Conservation (phyloP, 2,113 vertebrate species). For the Tetrax tetrax region DNA sequence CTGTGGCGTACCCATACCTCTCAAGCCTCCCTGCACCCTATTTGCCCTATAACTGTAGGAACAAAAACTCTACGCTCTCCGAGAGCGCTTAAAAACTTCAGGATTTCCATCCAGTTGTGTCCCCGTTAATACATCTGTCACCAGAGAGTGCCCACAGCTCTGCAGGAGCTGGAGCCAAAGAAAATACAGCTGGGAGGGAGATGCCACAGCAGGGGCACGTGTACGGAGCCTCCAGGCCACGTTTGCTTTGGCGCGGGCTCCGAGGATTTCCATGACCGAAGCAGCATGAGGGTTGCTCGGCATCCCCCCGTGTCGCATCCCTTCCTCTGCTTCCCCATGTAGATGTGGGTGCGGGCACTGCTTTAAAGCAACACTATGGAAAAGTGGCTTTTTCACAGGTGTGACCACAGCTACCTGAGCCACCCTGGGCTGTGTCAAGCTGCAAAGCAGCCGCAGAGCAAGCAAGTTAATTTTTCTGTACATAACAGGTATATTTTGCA, state of each 20-base stretch:
- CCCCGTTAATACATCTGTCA: not conserved
- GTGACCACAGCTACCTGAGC: not conserved
- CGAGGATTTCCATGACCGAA: not conserved
- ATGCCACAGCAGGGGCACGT: conserved; percentile 50
- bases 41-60: not conserved
- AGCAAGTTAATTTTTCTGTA: not conserved
- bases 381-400: not conserved
- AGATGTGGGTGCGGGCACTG: not conserved
- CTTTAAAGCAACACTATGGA: not conserved
- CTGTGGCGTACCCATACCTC: not conserved
- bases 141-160: not conserved
- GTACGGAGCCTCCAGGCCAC: not conserved
- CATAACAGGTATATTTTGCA: not conserved
- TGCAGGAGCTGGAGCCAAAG: not conserved
- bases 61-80: not conserved
- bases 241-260: conserved; percentile 26
- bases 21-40: not conserved
- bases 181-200: conserved; percentile 20
- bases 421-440: not conserved
- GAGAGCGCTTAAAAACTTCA: not conserved
- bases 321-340: not conserved
- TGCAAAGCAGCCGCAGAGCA: not conserved
- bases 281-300: not conserved
- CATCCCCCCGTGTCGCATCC: not conserved
- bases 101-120: not conserved